These are phyloP conservation scores for Cephus sareptanus DNA, from an alignment of 2,888 invertebrate species.

Conservation along the genomic window DNA sequence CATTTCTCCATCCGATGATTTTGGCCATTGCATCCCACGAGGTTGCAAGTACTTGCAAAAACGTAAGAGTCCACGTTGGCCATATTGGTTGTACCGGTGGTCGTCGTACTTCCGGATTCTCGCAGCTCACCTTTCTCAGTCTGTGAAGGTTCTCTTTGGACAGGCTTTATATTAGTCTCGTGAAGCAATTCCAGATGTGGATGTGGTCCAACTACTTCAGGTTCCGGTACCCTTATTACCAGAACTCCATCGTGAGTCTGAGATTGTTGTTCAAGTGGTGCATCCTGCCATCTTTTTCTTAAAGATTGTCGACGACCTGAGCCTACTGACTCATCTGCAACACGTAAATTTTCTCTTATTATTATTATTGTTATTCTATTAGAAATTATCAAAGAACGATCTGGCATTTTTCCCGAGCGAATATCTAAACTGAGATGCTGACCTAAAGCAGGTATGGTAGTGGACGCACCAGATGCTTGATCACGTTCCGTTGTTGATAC, in stretches of 20 bases:
- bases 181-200: constrained; percentile 57
- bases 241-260: constrained; percentile 48
- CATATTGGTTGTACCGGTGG: not conserved
- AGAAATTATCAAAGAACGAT: not conserved
- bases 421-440: not conserved
- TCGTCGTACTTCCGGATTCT: not conserved
- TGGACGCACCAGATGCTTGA: not conserved
- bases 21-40: not conserved
- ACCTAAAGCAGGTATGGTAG: not conserved
- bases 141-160: constrained; percentile 58
- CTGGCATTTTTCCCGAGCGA: not conserved
- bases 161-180: constrained; percentile 54
- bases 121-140: constrained; percentile 55
- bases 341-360: not conserved
- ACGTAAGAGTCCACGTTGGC: not conserved
- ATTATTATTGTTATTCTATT: not conserved
- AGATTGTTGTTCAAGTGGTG: constrained; percentile 19
- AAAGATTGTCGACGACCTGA: constrained; percentile 43
- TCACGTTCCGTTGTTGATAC: not conserved
- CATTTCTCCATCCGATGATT: not conserved
- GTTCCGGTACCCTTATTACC: constrained; percentile 60
- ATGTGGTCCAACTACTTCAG: constrained; percentile 55
- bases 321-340: constrained; percentile 17
- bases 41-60: not conserved
- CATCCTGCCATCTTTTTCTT: constrained; percentile 54